Evolutionary conservation across 2,888 invertebrate species (phyloP).

Genomic region (Chelonus formosanus): DNA sequence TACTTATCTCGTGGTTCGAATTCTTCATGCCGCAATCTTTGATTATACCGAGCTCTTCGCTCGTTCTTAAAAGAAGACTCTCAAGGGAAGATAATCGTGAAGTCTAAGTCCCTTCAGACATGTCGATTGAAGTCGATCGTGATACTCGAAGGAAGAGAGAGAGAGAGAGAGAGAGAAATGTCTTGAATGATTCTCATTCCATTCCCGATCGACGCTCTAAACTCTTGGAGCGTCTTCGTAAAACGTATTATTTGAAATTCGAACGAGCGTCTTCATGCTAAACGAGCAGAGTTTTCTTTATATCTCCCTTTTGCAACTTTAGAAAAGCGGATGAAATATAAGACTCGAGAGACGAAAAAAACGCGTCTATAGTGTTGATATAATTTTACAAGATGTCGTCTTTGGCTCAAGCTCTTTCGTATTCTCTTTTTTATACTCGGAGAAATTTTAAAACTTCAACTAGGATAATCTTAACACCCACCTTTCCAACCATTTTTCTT

Average conservation of each 20-base stretch:
- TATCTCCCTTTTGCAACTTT: constrained; percentile 5
- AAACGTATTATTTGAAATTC: constrained; percentile 37
- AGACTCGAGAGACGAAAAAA: constrained; percentile 9
- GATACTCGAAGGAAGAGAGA: not conserved
- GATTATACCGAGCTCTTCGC: constrained; percentile 23
- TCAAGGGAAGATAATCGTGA: constrained; percentile 13
- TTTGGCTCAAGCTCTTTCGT: not conserved
- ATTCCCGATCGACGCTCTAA: constrained; percentile 32
- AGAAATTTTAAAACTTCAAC: constrained; percentile 17
- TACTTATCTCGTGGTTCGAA: constrained; percentile 33
- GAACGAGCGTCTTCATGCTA: constrained; percentile 33
- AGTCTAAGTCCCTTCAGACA: constrained; percentile 13
- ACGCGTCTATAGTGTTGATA: constrained; percentile 7
- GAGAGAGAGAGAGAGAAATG: constrained; percentile 11
- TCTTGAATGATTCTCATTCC: constrained; percentile 34
- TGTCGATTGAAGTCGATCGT: constrained; percentile 11
- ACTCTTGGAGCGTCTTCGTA: constrained; percentile 21
- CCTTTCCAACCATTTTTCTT: constrained; percentile 8
- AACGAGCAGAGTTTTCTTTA: constrained; percentile 34
- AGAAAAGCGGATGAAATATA: not conserved
- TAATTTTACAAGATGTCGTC: constrained; percentile 6
- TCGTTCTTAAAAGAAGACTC: constrained; percentile 5
- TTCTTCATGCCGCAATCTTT: constrained; percentile 32
- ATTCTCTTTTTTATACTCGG: constrained; percentile 4
- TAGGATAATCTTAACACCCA: constrained; percentile 19